Evolutionary conservation across 1,140 invertebrate genomes (phyloP).

Genomic region (Saccostrea cuccullata): DNA sequence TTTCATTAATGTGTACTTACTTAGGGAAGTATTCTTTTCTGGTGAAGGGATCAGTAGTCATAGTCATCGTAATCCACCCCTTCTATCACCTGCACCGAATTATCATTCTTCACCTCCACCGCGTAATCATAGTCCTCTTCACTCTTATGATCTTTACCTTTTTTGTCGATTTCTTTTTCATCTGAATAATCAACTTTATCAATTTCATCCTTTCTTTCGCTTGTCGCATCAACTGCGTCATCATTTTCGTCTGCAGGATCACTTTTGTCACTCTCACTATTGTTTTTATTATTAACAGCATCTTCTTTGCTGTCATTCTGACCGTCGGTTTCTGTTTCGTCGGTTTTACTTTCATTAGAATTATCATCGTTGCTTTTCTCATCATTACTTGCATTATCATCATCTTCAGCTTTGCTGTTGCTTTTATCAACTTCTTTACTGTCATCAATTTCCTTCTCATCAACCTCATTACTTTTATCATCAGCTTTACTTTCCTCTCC

Average conservation of each 20-base stretch:
- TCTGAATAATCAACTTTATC: slow-evolving; percentile 18
- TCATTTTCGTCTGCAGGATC: neutral
- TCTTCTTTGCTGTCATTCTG: neutral
- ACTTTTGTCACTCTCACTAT: neutral
- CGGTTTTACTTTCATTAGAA: neutral
- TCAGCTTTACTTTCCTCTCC: neutral
- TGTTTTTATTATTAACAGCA: neutral
- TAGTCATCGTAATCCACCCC: neutral
- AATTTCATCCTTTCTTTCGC: neutral
- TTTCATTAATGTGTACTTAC: neutral
- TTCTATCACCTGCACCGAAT: neutral
- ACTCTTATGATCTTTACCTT: slow-evolving; percentile 11
- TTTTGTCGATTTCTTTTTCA: slow-evolving; percentile 13
- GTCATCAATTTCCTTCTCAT: neutral
- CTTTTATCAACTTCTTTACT: neutral
- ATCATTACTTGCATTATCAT: neutral
- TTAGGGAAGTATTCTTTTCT: neutral
- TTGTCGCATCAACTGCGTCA: neutral
- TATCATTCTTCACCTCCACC: neutral
- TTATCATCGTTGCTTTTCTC: neutral
- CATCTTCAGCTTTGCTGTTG: neutral
- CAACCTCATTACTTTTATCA: neutral
- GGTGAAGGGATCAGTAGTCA: neutral
- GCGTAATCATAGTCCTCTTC: slow-evolving; percentile 1
- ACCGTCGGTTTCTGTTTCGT: neutral